Evolutionary conservation across 1,140 invertebrate species (phyloP), one percentile per base, ranked within the genome.

Genomic region (Dolichoris vasculosae): DNA sequence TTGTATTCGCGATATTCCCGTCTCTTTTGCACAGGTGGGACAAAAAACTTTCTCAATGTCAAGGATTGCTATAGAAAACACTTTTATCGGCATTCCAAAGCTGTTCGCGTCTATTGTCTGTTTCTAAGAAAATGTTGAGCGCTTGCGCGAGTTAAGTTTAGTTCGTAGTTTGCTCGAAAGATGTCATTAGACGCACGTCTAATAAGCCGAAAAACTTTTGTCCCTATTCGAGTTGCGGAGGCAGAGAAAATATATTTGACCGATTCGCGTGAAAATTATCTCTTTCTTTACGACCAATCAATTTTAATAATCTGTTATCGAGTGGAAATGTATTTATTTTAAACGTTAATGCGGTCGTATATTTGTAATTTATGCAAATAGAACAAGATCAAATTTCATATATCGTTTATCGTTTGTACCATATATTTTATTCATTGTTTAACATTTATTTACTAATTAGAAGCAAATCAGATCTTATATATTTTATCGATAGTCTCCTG

Each of bases 181-280:
- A 88, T 92, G 91, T 90, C 91, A 89, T 88, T 89, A 90, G 77
- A 63, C 51, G 88, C 88, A 89, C 89, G 86, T 87, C 87, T 89
- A 89, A 90, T 87, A 71, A 71, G 76, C 85, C 73, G 91, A 71
- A 78, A 88, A 92, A 90, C 85, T 91, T 87, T 91, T 90, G 91
- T 90, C 90, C 17, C 23, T 20, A 40, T 35, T 64, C 63, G 11
- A 20, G 76, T 17, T 35, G 17, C 3, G 15, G 38, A 32, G 3
- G 26, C 13, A 9, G 9, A 26, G 20, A 26, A 23, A 59, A 26
- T 59, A 59, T 38, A n/a, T 63, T 79, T 79, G 55, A 43, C 55
- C 26, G 38, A 38, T 26, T 35, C 35, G 30, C 13, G 55, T 13
- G 30, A 32, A 81, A 81, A 69, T 81, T 81, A 69, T 82, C 46